Conservation (phyloP, 92 coral and sea anemone species). For the Epizoanthus illoricatus region DNA sequence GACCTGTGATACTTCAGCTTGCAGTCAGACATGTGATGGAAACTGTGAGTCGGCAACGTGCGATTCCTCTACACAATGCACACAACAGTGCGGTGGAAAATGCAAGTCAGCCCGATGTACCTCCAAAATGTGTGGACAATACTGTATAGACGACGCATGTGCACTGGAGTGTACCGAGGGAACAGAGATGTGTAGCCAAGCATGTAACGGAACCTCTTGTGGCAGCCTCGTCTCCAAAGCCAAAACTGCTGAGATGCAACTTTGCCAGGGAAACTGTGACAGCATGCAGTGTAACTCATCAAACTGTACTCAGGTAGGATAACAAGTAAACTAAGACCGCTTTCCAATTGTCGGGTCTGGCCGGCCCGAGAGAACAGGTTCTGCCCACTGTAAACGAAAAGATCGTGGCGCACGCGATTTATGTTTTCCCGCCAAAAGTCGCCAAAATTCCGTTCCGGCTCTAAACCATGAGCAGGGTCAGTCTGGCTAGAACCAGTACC, state of each 20-base stretch:
- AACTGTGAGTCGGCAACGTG: conserved; percentile 37
- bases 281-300: conserved; percentile 38
- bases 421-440: no score
- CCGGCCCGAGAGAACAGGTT: no score
- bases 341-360: no score
- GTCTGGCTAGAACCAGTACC: no score
- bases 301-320: conserved; percentile 12
- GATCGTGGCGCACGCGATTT: no score
- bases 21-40: conserved; percentile 38
- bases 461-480: no score
- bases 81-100: conserved; percentile 38
- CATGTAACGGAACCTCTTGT: conserved; percentile 8
- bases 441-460: no score
- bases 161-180: conserved; percentile 3
- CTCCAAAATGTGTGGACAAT: background rate
- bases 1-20: conserved; percentile 20
- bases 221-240: background rate
- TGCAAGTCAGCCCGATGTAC: background rate
- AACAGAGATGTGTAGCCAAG: background rate
- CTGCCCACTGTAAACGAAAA: no score
- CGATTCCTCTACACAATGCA: conserved; percentile 20
- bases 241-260: conserved; percentile 17
- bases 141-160: background rate
- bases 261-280: conserved; percentile 36
- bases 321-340: background rate